These are phyloP conservation scores for Notechis scutatus DNA, from an alignment of 2,113 vertebrate species.

Conservation along the genomic window DNA sequence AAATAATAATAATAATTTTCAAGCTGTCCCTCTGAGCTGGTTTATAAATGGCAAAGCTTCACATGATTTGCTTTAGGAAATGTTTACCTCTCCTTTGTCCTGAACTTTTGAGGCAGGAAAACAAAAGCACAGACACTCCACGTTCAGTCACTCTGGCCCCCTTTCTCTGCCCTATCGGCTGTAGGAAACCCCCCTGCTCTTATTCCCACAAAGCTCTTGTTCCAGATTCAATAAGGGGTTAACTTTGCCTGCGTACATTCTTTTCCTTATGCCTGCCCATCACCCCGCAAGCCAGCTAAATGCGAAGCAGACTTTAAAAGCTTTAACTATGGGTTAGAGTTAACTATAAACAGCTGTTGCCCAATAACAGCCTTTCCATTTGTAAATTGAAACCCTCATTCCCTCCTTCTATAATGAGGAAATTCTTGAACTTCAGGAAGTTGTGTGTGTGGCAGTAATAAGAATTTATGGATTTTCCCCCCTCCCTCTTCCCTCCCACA, in stretches of 20 bases:
- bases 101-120: constrained; percentile 19
- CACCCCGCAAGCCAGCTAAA: constrained; percentile 62
- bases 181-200: neutral
- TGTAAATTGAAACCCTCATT: constrained; percentile 57
- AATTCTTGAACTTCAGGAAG: constrained; percentile 60
- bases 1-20: neutral
- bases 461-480: constrained; percentile 39
- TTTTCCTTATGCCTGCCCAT: neutral
- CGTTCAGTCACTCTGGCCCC: constrained; percentile 3
- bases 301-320: constrained; percentile 60
- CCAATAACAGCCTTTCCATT: constrained; percentile 70
- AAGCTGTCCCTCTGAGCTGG: neutral
- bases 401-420: constrained; percentile 52
- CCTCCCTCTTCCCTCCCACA: neutral
- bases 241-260: constrained; percentile 38
- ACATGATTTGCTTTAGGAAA: constrained; percentile 60
- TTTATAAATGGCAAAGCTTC: constrained; percentile 49
- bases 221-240: constrained; percentile 49
- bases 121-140: neutral
- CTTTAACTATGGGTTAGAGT: constrained; percentile 67
- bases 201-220: neutral
- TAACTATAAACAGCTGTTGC: constrained; percentile 79
- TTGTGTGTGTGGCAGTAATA: constrained; percentile 65
- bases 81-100: constrained; percentile 63
- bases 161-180: neutral